These are phyloP conservation scores for Ochropleura plecta DNA, from an alignment of 2,888 invertebrate genomes.

Conservation along the genomic window DNA sequence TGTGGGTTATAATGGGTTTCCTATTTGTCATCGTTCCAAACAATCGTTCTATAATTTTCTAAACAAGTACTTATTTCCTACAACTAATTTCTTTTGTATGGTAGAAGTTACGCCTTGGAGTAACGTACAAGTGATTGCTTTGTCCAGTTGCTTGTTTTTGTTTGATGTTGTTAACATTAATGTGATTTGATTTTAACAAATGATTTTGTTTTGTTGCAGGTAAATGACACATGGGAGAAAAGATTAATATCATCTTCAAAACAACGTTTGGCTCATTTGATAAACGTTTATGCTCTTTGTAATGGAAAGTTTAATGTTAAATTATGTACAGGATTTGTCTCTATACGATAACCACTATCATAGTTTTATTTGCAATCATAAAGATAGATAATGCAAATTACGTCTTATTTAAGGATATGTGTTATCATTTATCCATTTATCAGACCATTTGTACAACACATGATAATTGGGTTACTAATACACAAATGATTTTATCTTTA, in stretches of 20 bases:
- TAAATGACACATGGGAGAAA: conserved; percentile 51
- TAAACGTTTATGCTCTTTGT: conserved; percentile 7
- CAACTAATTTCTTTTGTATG: background rate
- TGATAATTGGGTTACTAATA: conserved; percentile 22
- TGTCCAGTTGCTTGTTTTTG: background rate
- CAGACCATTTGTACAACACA: conserved; percentile 25
- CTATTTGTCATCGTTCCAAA: conserved; percentile 32
- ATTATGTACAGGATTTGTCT: conserved; percentile 15
- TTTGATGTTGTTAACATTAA: background rate
- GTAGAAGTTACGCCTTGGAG: background rate
- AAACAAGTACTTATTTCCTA: background rate
- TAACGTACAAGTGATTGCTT: background rate
- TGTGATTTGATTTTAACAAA: conserved; percentile 32
- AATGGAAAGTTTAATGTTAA: conserved; percentile 39
- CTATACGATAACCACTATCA: conserved; percentile 31
- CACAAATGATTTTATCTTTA: conserved; percentile 32
- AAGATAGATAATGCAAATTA: conserved; percentile 40
- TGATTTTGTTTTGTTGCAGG: conserved; percentile 72
- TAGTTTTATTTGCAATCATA: conserved; percentile 28
- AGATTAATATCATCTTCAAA: background rate
- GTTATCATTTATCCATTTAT: conserved; percentile 45
- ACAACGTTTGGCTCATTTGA: conserved; percentile 72
- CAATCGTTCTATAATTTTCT: conserved; percentile 33
- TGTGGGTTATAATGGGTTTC: conserved; percentile 31
- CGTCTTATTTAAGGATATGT: conserved; percentile 39